phyloP scores from a whole-genome alignment of 2,888 invertebrate species.

The Trachelus tabidus region DNA sequence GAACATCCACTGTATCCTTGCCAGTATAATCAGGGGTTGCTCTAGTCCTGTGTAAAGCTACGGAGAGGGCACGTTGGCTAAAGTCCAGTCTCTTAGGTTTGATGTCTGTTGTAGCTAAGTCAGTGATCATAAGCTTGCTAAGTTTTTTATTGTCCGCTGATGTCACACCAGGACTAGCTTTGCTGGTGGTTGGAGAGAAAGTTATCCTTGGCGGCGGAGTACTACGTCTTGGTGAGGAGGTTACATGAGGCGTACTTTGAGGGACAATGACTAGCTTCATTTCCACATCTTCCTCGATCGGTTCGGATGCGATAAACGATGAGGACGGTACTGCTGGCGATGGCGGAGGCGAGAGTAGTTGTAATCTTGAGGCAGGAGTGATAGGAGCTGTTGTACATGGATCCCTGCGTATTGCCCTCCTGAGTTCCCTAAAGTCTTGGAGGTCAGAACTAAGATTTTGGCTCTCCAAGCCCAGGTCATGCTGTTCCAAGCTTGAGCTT shows the following conservation, averaged over 20 bases:
- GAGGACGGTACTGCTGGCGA: slow-evolving; percentile 49
- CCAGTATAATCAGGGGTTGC: slow-evolving; percentile 51
- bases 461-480: background rate
- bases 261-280: slow-evolving; percentile 50
- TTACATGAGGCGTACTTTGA: slow-evolving; percentile 45
- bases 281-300: slow-evolving; percentile 44
- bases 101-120: slow-evolving; percentile 34
- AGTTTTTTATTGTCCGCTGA: slow-evolving; percentile 42
- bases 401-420: slow-evolving; percentile 19
- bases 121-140: slow-evolving; percentile 43
- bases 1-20: slow-evolving; percentile 51
- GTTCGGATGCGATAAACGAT: slow-evolving; percentile 44
- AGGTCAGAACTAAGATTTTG: background rate
- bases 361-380: slow-evolving; percentile 42
- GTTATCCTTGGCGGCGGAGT: slow-evolving; percentile 16
- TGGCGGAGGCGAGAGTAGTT: slow-evolving; percentile 43
- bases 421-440: slow-evolving; percentile 19
- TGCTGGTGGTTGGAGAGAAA: slow-evolving; percentile 42
- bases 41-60: slow-evolving; percentile 36
- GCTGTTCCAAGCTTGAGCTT: slow-evolving; percentile 13
- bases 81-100: slow-evolving; percentile 59
- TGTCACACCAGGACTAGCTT: slow-evolving; percentile 32
- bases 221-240: slow-evolving; percentile 18
- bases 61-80: slow-evolving; percentile 36
- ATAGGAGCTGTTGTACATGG: slow-evolving; percentile 38